Conservation (phyloP, 1,140 invertebrate species). For the Drosophila sulfurigaster region DNA sequence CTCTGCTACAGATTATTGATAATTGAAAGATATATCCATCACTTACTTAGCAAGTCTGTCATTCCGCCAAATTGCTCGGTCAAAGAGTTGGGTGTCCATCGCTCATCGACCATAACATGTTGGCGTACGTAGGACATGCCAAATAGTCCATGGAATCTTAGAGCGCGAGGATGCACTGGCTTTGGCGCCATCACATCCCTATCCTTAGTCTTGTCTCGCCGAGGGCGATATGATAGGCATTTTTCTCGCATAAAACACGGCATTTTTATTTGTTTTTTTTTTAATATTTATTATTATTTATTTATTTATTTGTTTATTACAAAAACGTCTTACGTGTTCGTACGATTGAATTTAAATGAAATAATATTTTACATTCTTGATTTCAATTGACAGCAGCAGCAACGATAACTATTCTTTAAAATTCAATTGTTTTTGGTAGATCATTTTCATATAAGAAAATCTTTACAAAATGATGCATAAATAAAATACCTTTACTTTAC, state of each 20-base stretch:
- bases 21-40: not conserved
- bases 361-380: not conserved
- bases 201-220: conserved; percentile 45
- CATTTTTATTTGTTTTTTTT: conserved; percentile 33
- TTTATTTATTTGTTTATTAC: conserved; percentile 7
- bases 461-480: too few species aligned
- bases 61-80: conserved; percentile 77
- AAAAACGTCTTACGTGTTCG: not conserved
- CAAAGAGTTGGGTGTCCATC: conserved; percentile 71
- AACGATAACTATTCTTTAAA: not conserved
- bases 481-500: too few species aligned
- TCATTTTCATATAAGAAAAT: not conserved
- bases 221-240: conserved; percentile 24
- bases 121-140: conserved; percentile 69
- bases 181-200: conserved; percentile 63
- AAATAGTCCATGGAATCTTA: conserved; percentile 75
- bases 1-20: not conserved
- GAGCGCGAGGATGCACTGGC: conserved; percentile 72
- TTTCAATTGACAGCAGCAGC: not conserved
- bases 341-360: not conserved
- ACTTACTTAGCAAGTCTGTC: conserved; percentile 73
- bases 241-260: conserved; percentile 61
- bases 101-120: conserved; percentile 74
- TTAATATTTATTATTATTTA: too few species aligned
- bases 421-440: not conserved